Evolutionary conservation across 2,888 invertebrate species (phyloP).

Genomic region (Galeruca laticollis): DNA sequence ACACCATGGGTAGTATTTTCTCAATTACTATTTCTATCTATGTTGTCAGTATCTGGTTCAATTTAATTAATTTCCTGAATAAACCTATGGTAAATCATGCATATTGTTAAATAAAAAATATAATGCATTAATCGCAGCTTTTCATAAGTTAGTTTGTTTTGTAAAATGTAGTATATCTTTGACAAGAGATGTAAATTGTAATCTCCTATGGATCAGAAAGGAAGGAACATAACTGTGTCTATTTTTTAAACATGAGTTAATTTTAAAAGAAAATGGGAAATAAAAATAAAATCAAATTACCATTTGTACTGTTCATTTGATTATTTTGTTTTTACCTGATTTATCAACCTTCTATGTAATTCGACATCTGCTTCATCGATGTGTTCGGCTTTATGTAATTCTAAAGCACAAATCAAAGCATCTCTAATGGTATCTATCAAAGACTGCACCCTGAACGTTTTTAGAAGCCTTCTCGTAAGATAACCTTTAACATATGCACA

Average conservation of each 20-base stretch:
- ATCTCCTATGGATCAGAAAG: no score
- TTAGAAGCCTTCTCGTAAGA: constrained; percentile 83
- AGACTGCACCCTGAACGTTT: constrained; percentile 83
- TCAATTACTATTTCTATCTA: no score
- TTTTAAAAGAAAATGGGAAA: no score
- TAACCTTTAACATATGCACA: constrained; percentile 81
- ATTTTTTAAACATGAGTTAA: no score
- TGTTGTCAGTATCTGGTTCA: no score
- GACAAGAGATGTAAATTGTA: no score
- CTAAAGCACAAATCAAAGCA: constrained; percentile 81
- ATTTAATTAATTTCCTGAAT: no score
- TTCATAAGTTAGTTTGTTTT: not conserved
- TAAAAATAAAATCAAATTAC: no score
- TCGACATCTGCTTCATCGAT: constrained; percentile 77
- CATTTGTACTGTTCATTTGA: not conserved
- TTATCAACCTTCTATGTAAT: constrained; percentile 79
- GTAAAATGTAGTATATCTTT: not conserved
- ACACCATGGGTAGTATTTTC: no score
- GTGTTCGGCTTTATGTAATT: constrained; percentile 75
- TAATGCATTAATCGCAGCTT: not conserved
- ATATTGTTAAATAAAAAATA: not conserved
- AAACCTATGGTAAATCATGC: no score
- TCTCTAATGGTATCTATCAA: constrained; percentile 85
- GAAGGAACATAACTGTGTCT: no score
- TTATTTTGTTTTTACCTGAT: constrained; percentile 70